Evolutionary conservation across 2,113 vertebrate genomes (phyloP).

Genomic region (Phaethornis superciliosus): DNA sequence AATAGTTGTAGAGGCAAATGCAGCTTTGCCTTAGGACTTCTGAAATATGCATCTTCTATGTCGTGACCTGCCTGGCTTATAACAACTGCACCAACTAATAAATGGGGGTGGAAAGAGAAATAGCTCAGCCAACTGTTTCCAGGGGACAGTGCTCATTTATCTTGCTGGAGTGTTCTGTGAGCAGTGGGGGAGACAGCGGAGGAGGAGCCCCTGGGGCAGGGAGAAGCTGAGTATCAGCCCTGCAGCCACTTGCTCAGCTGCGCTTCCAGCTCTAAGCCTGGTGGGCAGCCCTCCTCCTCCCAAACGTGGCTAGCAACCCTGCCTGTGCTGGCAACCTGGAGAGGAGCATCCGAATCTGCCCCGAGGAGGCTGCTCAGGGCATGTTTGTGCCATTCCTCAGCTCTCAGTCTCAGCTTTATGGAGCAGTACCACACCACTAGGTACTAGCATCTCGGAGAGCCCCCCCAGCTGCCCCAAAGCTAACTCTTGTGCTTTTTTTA

Average conservation of each 20-base stretch:
- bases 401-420: background rate
- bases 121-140: slow-evolving; percentile 63
- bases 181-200: fast-evolving
- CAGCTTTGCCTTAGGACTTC: slow-evolving; percentile 36
- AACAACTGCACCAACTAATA: slow-evolving; percentile 62
- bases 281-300: background rate
- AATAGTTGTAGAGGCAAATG: slow-evolving; percentile 42
- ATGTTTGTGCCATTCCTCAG: background rate
- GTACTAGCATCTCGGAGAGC: background rate
- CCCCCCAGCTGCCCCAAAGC: slow-evolving; percentile 9
- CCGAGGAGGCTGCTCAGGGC: background rate
- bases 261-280: background rate
- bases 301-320: background rate
- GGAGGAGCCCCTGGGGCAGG: background rate
- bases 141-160: slow-evolving; percentile 47
- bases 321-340: fast-evolving
- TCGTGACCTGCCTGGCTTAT: slow-evolving; percentile 57
- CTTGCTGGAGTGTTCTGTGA: background rate
- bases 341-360: background rate
- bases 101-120: slow-evolving; percentile 56
- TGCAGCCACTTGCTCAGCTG: background rate
- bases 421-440: background rate
- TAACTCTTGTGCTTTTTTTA: slow-evolving; percentile 42
- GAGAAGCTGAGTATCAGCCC: background rate
- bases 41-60: slow-evolving; percentile 57